phyloP scores from a whole-genome alignment of 1,140 invertebrate genomes.

The Polypedilum vanderplanki region DNA sequence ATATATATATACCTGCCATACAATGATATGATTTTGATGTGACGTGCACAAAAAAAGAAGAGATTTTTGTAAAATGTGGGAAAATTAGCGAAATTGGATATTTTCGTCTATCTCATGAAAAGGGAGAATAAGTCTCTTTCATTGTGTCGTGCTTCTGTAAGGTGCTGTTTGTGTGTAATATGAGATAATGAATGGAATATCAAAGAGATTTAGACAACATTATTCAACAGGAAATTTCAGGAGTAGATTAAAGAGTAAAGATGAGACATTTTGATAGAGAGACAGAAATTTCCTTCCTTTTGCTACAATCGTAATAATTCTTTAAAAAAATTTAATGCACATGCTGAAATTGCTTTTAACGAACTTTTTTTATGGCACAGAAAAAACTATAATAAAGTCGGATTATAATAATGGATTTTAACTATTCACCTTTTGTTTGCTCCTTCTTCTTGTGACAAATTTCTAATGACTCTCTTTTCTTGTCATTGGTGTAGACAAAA shows the following conservation, averaged over 20 bases:
- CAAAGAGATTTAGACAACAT: constrained; percentile 1
- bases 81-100: constrained; percentile 28
- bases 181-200: background rate
- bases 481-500: background rate
- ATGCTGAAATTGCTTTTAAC: too few species aligned
- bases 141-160: background rate
- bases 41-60: background rate
- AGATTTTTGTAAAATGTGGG: constrained; percentile 15
- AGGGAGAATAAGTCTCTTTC: background rate
- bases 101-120: background rate
- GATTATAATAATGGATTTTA: background rate
- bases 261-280: too few species aligned
- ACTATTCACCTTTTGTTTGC: background rate
- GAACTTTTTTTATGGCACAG: too few species aligned
- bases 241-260: background rate
- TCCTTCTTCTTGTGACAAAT: background rate
- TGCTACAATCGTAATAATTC: too few species aligned
- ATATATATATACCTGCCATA: background rate
- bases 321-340: too few species aligned
- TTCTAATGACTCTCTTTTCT: background rate
- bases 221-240: background rate
- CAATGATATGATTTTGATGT: background rate
- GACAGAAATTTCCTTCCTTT: too few species aligned
- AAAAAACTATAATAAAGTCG: background rate
- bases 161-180: background rate